Percentiles rank a stretch among this genome's conserved stretches.
phyloP scores from a whole-genome alignment of 2,888 invertebrate species.

The Anthophora plumipes region DNA sequence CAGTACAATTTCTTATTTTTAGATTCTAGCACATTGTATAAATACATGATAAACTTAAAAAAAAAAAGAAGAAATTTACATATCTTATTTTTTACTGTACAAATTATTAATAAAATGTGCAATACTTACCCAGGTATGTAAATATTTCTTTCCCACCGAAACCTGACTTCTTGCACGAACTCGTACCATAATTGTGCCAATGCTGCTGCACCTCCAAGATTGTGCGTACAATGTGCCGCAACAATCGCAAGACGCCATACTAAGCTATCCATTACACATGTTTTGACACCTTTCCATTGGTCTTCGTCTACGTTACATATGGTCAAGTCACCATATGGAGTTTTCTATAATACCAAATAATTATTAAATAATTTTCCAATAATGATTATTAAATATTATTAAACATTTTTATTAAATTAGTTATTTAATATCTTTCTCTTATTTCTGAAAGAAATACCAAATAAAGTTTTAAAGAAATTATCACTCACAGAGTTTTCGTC shows the following conservation, averaged over 20 bases:
- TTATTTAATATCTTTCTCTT: not conserved
- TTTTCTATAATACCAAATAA: slow-evolving; percentile 73
- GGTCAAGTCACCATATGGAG: slow-evolving; percentile 79
- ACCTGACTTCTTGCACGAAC: slow-evolving; percentile 95
- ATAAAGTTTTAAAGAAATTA: not conserved
- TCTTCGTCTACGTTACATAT: slow-evolving; percentile 78
- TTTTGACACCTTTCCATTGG: slow-evolving; percentile 87
- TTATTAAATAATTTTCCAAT: not conserved
- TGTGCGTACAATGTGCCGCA: slow-evolving; percentile 90
- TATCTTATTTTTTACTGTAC: slow-evolving; percentile 45
- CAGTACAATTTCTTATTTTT: not conserved
- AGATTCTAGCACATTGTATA: not conserved
- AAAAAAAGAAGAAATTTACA: not conserved
- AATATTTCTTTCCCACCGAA: slow-evolving; percentile 93
- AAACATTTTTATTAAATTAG: too few relatives aligned
- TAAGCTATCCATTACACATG: slow-evolving; percentile 91
- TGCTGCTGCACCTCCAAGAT: slow-evolving; percentile 90
- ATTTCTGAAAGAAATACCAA: not conserved
- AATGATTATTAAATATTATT: too few relatives aligned
- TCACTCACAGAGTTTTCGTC: slow-evolving; percentile 86
- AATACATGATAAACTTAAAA: not conserved
- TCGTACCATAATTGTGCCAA: slow-evolving; percentile 97
- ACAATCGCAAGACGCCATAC: slow-evolving; percentile 93
- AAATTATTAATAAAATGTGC: slow-evolving; percentile 64
- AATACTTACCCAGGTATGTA: slow-evolving; percentile 93